Conservation (phyloP, 2,113 vertebrate genomes). For the Oreotrochilus melanogaster region DNA sequence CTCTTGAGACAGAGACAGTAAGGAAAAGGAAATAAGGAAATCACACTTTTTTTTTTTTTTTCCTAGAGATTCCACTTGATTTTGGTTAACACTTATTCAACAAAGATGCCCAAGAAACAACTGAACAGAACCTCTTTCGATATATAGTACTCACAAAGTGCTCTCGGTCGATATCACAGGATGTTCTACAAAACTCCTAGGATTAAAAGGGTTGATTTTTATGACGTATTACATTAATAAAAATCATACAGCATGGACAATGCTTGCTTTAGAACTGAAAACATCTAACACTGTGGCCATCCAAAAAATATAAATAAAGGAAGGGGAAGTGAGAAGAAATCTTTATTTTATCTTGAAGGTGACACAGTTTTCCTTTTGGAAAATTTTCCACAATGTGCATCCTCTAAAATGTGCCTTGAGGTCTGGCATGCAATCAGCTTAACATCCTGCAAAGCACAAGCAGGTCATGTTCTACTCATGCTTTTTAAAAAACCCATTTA, state of each 20-base stretch:
- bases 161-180: background rate
- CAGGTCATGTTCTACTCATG: background rate
- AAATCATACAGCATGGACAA: background rate
- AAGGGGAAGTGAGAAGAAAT: background rate
- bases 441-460: constrained; percentile 14
- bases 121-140: no score
- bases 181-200: background rate
- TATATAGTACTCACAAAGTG: background rate
- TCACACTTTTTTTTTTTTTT: background rate
- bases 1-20: background rate
- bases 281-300: background rate
- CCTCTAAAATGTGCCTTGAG: background rate
- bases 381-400: constrained; percentile 32
- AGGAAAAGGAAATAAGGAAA: background rate
- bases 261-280: background rate
- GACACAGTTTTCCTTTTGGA: constrained; percentile 7
- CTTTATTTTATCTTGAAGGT: background rate
- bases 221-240: background rate
- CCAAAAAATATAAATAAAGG: background rate
- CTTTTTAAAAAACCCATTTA: background rate
- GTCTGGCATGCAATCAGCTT: background rate
- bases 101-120: no score
- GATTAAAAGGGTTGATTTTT: background rate
- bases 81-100: background rate
- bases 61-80: background rate